phyloP scores from a whole-genome alignment of 2,113 vertebrate species.

The Crotalus horridus region DNA sequence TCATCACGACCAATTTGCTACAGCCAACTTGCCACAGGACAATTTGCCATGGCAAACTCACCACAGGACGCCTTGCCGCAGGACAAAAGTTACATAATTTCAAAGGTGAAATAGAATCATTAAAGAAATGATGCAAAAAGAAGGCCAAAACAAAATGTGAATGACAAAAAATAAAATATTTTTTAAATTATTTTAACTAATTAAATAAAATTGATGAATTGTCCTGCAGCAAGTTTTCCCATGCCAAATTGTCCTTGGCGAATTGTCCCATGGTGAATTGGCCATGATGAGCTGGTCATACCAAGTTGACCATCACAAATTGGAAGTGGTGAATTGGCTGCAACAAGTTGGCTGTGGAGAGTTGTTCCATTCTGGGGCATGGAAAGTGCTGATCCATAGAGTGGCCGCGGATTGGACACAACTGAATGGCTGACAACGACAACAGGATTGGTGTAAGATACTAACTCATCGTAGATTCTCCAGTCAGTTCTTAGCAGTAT shows the following conservation, averaged over 20 bases:
- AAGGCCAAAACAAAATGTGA: background rate
- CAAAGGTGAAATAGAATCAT: background rate
- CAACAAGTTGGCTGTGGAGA: background rate
- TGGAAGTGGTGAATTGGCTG: too few species aligned
- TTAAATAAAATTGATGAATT: background rate
- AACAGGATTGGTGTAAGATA: background rate
- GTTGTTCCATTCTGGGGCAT: background rate
- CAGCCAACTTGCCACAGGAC: background rate
- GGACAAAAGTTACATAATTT: background rate
- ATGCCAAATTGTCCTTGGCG: too few species aligned
- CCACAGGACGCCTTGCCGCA: accelerated
- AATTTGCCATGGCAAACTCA: background rate
- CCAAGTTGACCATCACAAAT: background rate
- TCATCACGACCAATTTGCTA: background rate
- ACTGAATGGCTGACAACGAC: background rate
- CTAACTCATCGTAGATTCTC: background rate
- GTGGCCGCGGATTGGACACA: background rate
- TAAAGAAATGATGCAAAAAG: background rate
- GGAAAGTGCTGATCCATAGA: background rate
- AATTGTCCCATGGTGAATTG: too few species aligned
- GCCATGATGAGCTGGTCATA: background rate
- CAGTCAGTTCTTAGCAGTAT: background rate
- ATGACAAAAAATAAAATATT: background rate
- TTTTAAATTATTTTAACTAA: background rate
- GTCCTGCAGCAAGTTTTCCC: background rate